phyloP scores from a whole-genome alignment of 2,888 invertebrate species.

The Psylliodes chrysocephalus region DNA sequence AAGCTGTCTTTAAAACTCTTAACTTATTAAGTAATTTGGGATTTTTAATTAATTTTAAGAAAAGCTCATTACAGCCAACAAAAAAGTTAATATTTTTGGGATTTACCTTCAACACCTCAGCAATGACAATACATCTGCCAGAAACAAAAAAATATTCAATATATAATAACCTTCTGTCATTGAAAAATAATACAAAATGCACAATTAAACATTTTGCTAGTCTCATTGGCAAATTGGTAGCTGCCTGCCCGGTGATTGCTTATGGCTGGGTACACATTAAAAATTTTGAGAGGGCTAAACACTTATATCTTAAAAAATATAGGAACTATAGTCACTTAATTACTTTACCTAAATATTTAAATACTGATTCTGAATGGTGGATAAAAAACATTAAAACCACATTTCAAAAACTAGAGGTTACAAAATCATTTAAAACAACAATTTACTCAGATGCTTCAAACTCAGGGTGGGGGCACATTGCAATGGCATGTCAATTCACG shows the following conservation, averaged over 20 bases:
- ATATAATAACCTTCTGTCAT: too few species aligned
- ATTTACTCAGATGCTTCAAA: constrained; percentile 18
- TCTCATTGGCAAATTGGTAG: too few species aligned
- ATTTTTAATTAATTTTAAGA: constrained; percentile 16
- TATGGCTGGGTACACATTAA: too few species aligned
- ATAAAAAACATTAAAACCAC: not conserved
- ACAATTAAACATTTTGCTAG: too few species aligned
- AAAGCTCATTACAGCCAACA: not conserved
- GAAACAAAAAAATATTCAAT: constrained; percentile 3
- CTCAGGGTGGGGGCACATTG: constrained; percentile 12
- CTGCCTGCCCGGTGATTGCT: too few species aligned
- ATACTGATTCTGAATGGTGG: constrained; percentile 19
- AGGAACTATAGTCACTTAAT: not conserved
- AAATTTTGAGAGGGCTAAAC: constrained; percentile 10
- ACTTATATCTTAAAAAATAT: not conserved
- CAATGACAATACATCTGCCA: constrained; percentile 7
- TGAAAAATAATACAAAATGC: too few species aligned
- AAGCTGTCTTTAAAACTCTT: not conserved
- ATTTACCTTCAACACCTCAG: constrained; percentile 7
- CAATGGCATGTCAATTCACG: not conserved
- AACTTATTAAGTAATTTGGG: not conserved
- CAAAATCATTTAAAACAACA: not conserved
- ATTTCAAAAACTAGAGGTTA: not conserved
- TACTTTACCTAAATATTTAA: not conserved
- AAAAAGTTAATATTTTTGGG: constrained; percentile 4